Percentiles rank a stretch among this genome's conserved stretches.
Evolutionary conservation across 2,888 invertebrate genomes (phyloP).

Genomic region (Stenoptilia bipunctidactyla): DNA sequence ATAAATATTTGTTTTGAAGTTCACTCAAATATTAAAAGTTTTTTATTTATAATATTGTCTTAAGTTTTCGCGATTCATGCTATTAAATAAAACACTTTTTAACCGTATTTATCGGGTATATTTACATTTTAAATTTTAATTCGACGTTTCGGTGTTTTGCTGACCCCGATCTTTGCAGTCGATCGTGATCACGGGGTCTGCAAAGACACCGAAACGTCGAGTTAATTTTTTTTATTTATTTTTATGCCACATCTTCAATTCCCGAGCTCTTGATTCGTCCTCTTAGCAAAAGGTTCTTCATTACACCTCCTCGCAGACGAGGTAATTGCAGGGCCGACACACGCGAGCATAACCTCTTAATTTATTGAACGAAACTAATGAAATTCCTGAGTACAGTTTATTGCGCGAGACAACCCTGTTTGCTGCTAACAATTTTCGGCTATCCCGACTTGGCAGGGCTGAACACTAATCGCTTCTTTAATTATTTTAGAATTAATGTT

Average conservation of each 20-base stretch:
- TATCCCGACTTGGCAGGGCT: conserved; percentile 29
- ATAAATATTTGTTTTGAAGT: no score
- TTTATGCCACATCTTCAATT: neutral
- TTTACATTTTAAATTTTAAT: no score
- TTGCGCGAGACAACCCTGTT: conserved; percentile 63
- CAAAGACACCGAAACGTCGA: no score
- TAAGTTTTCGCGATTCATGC: no score
- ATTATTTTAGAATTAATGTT: conserved; percentile 62
- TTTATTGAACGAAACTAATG: conserved; percentile 71
- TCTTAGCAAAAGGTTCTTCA: conserved; percentile 48
- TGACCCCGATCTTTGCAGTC: no score
- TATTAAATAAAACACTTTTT: no score
- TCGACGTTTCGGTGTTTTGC: no score
- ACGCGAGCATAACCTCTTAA: conserved; percentile 70
- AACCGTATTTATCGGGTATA: no score
- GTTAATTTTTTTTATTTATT: no score
- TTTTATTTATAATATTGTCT: no score
- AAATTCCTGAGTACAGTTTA: conserved; percentile 67
- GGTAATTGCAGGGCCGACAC: conserved; percentile 69
- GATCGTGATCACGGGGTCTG: no score
- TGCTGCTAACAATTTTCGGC: conserved; percentile 51
- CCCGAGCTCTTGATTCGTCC: conserved; percentile 20
- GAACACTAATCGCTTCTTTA: conserved; percentile 55
- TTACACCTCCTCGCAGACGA: conserved; percentile 54
- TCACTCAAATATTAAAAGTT: no score